Evolutionary conservation across 2,113 vertebrate genomes (phyloP), one percentile per base, ranked within the genome.

Genomic region (Lophura nycthemera): DNA sequence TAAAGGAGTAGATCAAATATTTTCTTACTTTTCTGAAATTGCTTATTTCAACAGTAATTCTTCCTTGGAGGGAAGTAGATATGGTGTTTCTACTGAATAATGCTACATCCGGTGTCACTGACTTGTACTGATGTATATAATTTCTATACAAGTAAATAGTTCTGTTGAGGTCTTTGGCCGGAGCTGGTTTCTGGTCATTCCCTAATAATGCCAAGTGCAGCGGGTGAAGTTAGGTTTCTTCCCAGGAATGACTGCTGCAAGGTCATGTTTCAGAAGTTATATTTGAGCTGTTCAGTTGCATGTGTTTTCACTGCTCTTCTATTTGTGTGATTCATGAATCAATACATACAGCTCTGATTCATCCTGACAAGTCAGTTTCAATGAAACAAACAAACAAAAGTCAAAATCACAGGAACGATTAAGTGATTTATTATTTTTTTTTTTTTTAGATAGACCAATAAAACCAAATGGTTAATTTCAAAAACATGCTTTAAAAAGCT

Each of bases 401-500:
- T 11, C 54, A 80, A 90, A 93, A 48, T n/a, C 63, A 48, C 40
- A 66, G 29, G 47, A 86, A 25, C 29, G 25, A 30, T 91, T 91
- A 82, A 90, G 86, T 71, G 0, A 76, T 93, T 96, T 96, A 76
- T 96, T 91, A 6, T 75, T 56, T 83, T 87, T 88, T 16, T 88
- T 16, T 43, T 43, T 78, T 94, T 69, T 57, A 57, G 56, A 59
- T 77, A 94, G 80, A 95, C 57, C 59, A 57, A 36, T 80, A 84
- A 95, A 94, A 47, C 21, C 56, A 89, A 95, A 38, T 71, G 79
- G 75, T 67, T 89, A 4, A 87, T 95, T 96, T 97, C 87, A 76
- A 96, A 89, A 94, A 50, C 92, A 87, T 92, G 92, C 90, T 90
- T 80, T 74, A 56, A 89, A 96, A 96, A 93, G 89, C 83, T 90